Percentiles rank a stretch among this genome's conserved stretches.
Evolutionary conservation across 2,888 invertebrate species (phyloP).

Genomic region (Cynaeus angustus): DNA sequence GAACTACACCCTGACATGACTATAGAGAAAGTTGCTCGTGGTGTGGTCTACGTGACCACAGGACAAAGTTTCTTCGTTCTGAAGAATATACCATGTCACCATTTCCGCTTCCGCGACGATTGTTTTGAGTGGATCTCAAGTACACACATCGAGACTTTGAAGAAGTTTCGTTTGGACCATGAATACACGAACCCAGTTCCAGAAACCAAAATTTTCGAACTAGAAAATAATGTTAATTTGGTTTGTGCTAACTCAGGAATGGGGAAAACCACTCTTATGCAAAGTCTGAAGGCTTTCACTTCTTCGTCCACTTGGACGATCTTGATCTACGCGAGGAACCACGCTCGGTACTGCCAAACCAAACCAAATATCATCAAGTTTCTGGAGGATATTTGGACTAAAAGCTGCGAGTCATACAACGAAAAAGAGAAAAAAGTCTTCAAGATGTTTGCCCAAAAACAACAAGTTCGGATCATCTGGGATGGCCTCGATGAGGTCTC

Average conservation of each 20-base stretch:
- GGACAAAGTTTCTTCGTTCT: neutral
- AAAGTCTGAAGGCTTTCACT: conserved; percentile 4
- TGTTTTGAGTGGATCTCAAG: neutral
- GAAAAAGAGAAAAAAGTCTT: neutral
- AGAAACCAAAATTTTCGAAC: neutral
- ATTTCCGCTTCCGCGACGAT: too few relatives aligned
- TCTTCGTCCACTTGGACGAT: conserved; percentile 14
- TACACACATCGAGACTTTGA: neutral
- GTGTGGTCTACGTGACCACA: too few relatives aligned
- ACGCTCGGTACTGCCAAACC: neutral
- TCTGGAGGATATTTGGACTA: neutral
- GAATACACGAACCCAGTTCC: neutral
- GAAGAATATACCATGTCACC: too few relatives aligned
- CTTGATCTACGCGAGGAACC: conserved; percentile 12
- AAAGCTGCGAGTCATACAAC: neutral
- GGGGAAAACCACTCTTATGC: conserved; percentile 16
- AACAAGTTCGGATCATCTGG: conserved; percentile 4
- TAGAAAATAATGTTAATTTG: conserved; percentile 9
- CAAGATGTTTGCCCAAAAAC: neutral
- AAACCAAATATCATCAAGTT: neutral
- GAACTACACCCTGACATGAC: too few relatives aligned
- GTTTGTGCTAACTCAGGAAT: conserved; percentile 19
- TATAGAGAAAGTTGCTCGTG: too few relatives aligned
- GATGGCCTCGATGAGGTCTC: conserved; percentile 15
- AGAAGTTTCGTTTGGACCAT: neutral